Percentiles rank a stretch among this genome's conserved stretches.
Evolutionary conservation across 2,797 vertebrate species (phyloP).

Genomic region (Macrochelys suwanniensis): DNA sequence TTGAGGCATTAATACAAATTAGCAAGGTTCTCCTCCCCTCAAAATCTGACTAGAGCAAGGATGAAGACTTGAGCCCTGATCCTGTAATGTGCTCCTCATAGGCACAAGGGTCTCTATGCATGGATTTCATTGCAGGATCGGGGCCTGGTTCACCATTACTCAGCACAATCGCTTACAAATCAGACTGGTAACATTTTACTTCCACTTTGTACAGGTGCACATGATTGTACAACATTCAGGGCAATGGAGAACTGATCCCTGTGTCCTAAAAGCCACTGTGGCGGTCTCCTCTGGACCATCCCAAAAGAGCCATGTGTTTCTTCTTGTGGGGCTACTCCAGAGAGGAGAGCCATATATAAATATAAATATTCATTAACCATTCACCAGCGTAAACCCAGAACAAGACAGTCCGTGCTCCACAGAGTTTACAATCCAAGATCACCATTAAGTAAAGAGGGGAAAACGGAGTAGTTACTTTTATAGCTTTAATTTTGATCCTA

Average conservation of each 20-base stretch:
- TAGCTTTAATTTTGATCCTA: neutral
- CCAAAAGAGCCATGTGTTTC: neutral
- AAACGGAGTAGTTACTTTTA: neutral
- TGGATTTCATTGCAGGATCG: neutral
- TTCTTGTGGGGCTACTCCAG: neutral
- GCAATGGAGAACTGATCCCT: neutral
- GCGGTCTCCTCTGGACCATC: neutral
- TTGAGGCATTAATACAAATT: neutral
- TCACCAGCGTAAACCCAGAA: neutral
- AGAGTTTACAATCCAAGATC: conserved; percentile 7
- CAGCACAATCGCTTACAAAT: neutral
- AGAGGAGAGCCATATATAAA: neutral
- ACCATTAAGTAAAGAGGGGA: fast-evolving
- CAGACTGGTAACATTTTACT: neutral
- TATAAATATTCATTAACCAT: neutral
- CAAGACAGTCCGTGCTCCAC: neutral
- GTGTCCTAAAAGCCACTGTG: neutral
- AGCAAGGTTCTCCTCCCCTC: neutral
- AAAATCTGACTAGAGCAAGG: neutral
- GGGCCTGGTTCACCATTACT: neutral
- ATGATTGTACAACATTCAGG: neutral
- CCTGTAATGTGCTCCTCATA: neutral
- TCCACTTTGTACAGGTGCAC: neutral
- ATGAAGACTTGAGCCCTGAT: neutral
- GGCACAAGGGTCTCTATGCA: neutral